Evolutionary conservation across 2,113 vertebrate species (phyloP).

Genomic region (Amazona vittata): DNA sequence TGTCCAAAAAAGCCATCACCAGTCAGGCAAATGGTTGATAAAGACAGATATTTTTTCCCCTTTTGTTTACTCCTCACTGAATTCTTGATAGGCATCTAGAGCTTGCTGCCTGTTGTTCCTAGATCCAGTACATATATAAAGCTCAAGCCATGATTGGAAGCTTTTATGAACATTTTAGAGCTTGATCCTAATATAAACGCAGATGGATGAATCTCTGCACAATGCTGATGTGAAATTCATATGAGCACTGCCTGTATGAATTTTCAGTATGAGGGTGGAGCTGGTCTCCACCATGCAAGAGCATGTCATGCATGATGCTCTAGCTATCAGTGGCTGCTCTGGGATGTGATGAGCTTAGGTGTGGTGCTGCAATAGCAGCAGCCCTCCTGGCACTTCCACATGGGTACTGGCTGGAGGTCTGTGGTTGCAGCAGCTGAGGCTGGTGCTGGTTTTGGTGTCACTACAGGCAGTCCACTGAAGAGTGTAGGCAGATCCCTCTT

Average conservation of each 20-base stretch:
- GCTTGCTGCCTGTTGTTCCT: not conserved
- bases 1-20: not conserved
- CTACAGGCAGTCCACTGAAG: not conserved
- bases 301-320: accelerated
- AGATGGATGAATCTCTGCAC: not conserved
- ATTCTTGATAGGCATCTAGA: not conserved
- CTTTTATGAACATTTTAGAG: not conserved
- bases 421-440: not conserved
- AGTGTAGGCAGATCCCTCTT: not conserved
- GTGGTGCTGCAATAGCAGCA: not conserved
- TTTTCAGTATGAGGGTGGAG: not conserved
- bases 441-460: not conserved
- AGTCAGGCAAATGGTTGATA: not conserved
- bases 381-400: not conserved
- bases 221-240: not conserved
- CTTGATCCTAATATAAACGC: not conserved
- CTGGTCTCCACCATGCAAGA: not conserved
- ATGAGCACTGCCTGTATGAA: not conserved
- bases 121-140: not conserved
- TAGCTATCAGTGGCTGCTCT: not conserved
- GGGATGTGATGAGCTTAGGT: not conserved
- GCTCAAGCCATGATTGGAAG: not conserved
- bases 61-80: not conserved
- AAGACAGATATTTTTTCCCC: not conserved
- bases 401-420: not conserved